These are phyloP conservation scores for Rhinogobio ventralis DNA, from an alignment of 2,797 vertebrate species.

Conservation along the genomic window DNA sequence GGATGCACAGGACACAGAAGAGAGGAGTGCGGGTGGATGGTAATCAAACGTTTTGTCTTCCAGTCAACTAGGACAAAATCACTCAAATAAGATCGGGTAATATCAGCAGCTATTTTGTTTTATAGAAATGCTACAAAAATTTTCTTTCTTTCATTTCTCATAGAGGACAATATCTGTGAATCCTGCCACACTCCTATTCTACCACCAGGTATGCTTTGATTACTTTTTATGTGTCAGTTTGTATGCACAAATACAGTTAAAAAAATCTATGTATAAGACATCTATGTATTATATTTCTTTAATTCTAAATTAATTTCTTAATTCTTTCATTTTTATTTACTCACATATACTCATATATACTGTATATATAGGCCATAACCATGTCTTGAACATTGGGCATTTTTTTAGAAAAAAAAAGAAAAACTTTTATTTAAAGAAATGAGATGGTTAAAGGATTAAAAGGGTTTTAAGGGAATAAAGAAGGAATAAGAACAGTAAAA, in stretches of 20 bases:
- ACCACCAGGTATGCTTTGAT: conserved; percentile 84
- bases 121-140: not conserved
- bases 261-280: not conserved
- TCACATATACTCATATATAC: no score
- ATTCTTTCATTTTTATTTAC: no score
- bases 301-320: no score
- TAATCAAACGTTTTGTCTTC: conserved; percentile 62
- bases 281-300: no score
- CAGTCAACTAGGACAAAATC: not conserved
- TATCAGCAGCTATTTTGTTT: not conserved
- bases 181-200: conserved; percentile 91
- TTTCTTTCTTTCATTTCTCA: conserved; percentile 62
- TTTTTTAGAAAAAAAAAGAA: no score
- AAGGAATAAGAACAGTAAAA: no score
- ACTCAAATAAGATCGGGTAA: not conserved
- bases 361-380: no score
- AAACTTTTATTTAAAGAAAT: no score
- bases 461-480: no score
- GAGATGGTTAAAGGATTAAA: no score
- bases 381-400: no score
- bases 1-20: conserved; percentile 96
- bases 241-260: not conserved
- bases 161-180: conserved; percentile 97
- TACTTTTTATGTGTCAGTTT: conserved; percentile 1
- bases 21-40: conserved; percentile 92